Evolutionary conservation across 2,797 vertebrate genomes (phyloP).

Genomic region (Parambassis ranga): DNA sequence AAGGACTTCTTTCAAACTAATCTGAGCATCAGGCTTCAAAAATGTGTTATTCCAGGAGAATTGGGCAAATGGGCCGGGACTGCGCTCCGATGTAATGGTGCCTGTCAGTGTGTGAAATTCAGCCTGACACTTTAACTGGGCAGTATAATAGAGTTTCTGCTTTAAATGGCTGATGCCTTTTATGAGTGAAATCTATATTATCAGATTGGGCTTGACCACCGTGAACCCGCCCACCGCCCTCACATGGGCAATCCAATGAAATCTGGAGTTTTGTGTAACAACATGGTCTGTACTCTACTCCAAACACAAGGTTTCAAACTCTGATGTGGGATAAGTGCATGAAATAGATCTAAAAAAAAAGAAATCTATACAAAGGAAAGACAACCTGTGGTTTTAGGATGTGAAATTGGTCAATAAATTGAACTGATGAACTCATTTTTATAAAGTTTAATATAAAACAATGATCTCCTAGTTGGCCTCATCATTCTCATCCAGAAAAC

Average conservation of each 20-base stretch:
- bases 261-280: not conserved
- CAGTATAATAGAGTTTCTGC: constrained; percentile 52
- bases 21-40: constrained; percentile 12
- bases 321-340: too few relatives aligned
- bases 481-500: too few relatives aligned
- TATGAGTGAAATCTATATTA: constrained; percentile 24
- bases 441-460: too few relatives aligned
- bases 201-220: constrained; percentile 44
- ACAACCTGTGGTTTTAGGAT: too few relatives aligned
- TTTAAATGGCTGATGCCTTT: constrained; percentile 27
- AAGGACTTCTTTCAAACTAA: constrained; percentile 15
- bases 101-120: constrained; percentile 56
- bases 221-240: not conserved
- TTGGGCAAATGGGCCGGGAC: constrained; percentile 33
- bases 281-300: not conserved
- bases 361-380: too few relatives aligned
- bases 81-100: constrained; percentile 33
- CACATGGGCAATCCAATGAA: not conserved
- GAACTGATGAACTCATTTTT: too few relatives aligned
- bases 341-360: too few relatives aligned
- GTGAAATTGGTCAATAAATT: too few relatives aligned
- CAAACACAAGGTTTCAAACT: not conserved
- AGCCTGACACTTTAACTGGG: constrained; percentile 35
- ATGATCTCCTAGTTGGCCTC: too few relatives aligned
- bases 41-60: constrained; percentile 31